phyloP scores from a whole-genome alignment of 2,797 vertebrate genomes.

The Toxotes lorentzi region DNA sequence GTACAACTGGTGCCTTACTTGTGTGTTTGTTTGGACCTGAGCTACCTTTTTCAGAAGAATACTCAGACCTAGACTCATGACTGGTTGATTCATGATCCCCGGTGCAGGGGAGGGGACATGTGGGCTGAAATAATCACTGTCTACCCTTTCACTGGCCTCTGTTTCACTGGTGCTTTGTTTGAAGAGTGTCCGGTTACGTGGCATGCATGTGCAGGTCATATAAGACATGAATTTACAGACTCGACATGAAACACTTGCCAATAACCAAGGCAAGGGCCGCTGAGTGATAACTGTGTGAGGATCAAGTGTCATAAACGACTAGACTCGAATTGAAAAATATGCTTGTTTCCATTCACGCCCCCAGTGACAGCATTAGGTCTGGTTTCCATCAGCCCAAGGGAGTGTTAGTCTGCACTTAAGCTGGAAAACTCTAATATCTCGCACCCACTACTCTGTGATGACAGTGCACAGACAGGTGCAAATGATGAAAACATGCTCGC shows the following conservation, averaged over 20 bases:
- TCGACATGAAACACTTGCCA: conserved; percentile 46
- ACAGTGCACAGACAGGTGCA: conserved; percentile 50
- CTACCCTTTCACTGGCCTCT: conserved; percentile 66
- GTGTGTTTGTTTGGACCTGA: conserved; percentile 48
- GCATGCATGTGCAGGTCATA: conserved; percentile 57
- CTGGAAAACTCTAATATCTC: conserved; percentile 36
- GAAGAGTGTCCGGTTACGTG: conserved; percentile 68
- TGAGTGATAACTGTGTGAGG: conserved; percentile 29
- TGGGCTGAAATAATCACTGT: conserved; percentile 69
- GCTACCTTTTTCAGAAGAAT: conserved; percentile 51
- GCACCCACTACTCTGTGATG: conserved; percentile 27
- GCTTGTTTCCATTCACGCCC: conserved; percentile 30
- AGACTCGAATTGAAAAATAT: conserved; percentile 24
- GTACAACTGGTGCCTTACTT: conserved; percentile 54
- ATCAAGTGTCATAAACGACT: conserved; percentile 55
- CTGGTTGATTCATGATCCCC: conserved; percentile 67
- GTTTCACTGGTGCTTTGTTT: conserved; percentile 68
- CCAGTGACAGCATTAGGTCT: conserved; percentile 43
- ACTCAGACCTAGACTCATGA: conserved; percentile 39
- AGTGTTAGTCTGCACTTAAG: conserved; percentile 9
- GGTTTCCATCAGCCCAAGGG: conserved; percentile 56
- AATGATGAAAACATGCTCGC: conserved; percentile 18
- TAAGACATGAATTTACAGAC: conserved; percentile 54
- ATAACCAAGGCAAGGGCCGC: conserved; percentile 36
- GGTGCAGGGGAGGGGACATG: conserved; percentile 53